Evolutionary conservation across 2,888 invertebrate species (phyloP).

Genomic region (Tenodera sinensis): DNA sequence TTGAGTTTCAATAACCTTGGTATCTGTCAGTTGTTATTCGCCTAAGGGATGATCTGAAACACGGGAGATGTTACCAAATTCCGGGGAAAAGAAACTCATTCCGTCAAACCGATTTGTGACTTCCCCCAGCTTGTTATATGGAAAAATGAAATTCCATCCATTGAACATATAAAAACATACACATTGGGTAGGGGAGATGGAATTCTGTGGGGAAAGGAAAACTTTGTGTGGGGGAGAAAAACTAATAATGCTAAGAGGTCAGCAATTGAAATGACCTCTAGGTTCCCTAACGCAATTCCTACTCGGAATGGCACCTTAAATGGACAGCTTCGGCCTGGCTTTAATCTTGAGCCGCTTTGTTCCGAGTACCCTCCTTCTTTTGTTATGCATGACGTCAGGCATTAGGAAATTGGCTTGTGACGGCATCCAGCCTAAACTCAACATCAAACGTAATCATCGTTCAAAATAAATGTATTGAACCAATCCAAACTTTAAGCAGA

Average conservation of each 20-base stretch:
- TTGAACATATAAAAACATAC: conserved; percentile 6
- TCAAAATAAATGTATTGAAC: background rate
- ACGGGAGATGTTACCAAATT: background rate
- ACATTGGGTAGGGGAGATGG: background rate
- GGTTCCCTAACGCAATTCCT: background rate
- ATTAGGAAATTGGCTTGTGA: background rate
- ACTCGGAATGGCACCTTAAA: background rate
- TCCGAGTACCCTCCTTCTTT: background rate
- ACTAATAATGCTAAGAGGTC: conserved; percentile 17
- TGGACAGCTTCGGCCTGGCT: background rate
- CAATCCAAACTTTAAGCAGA: no score
- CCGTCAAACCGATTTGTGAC: background rate
- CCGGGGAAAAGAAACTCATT: background rate
- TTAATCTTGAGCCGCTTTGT: background rate
- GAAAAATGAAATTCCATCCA: conserved; percentile 17
- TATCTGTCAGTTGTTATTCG: background rate
- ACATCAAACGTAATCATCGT: background rate
- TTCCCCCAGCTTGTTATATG: background rate
- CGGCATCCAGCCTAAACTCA: background rate
- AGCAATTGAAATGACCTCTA: conserved; percentile 13
- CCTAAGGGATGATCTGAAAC: background rate
- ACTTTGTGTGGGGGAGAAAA: background rate
- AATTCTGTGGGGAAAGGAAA: background rate
- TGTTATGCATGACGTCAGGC: background rate
- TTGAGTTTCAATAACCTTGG: no score